Evolutionary conservation across 2,888 invertebrate genomes (phyloP).

Genomic region (Cephonodes hylas): DNA sequence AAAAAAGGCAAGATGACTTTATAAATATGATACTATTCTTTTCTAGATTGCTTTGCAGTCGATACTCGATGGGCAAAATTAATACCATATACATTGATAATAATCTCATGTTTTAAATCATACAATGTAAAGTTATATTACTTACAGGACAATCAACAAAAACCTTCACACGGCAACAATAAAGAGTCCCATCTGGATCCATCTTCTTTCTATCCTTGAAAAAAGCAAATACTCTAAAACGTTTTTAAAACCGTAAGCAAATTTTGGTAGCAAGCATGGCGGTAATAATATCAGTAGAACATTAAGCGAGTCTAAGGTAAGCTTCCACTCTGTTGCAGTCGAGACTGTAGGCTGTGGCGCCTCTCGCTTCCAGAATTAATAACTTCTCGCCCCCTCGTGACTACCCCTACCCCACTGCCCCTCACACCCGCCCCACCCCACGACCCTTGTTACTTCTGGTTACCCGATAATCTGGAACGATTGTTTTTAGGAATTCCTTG

Average conservation of each 20-base stretch:
- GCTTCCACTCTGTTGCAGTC: slow-evolving; percentile 71
- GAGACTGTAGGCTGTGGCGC: slow-evolving; percentile 74
- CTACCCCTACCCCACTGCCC: slow-evolving; percentile 32
- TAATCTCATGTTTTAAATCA: no score
- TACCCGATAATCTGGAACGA: slow-evolving; percentile 29
- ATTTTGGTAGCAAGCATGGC: slow-evolving; percentile 29
- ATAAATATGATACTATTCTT: no score
- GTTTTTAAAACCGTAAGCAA: slow-evolving; percentile 7
- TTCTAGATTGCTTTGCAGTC: no score
- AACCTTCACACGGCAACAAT: no score
- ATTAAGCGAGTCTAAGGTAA: slow-evolving; percentile 75
- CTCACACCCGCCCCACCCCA: slow-evolving; percentile 39
- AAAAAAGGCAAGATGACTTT: no score
- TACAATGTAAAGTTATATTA: no score
- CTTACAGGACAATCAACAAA: no score
- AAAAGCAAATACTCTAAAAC: background rate
- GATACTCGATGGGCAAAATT: no score
- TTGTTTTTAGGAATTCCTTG: background rate
- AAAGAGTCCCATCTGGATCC: no score
- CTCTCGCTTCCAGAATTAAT: slow-evolving; percentile 79
- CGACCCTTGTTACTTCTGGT: slow-evolving; percentile 40
- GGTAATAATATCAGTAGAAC: slow-evolving; percentile 70
- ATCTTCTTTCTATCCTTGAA: no score
- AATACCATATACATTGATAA: no score
- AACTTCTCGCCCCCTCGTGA: slow-evolving; percentile 69